A percentile compares a stretch with the other conserved stretches of the same genome.
phyloP scores from a whole-genome alignment of 2,888 invertebrate genomes.

The Stenotaenia linearis region DNA sequence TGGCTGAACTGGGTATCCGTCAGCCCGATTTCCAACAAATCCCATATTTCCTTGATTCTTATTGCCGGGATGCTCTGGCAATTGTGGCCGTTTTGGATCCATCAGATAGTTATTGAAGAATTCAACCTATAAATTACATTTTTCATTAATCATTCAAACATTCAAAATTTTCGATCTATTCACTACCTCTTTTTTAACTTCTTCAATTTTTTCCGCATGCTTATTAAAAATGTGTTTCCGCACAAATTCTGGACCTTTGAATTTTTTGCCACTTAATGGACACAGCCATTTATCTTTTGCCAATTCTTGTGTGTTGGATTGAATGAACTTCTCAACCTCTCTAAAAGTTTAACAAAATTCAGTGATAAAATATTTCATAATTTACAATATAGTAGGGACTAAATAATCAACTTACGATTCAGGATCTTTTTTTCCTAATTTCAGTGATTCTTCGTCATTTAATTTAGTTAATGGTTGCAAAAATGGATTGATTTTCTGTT shows the following conservation, averaged over 20 bases:
- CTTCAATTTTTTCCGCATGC: conserved; percentile 92
- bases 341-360: too few species aligned
- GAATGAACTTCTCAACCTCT: conserved; percentile 90
- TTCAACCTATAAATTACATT: conserved; percentile 56
- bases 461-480: conserved; percentile 67
- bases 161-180: neutral
- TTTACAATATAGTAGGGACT: too few species aligned
- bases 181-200: conserved; percentile 83
- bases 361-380: neutral
- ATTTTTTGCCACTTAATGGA: conserved; percentile 96
- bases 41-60: conserved; percentile 50
- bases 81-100: conserved; percentile 89
- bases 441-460: conserved; percentile 68
- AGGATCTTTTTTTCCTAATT: conserved; percentile 74
- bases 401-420: too few species aligned
- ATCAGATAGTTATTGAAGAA: conserved; percentile 94
- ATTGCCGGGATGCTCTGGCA: conserved; percentile 75
- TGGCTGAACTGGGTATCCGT: conserved; percentile 33
- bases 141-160: neutral
- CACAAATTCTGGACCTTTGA: conserved; percentile 97
- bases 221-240: conserved; percentile 98
- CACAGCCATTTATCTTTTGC: conserved; percentile 99
- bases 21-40: conserved; percentile 40
- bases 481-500: conserved; percentile 85
- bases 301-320: conserved; percentile 91